Evolutionary conservation across 2,113 vertebrate genomes (phyloP).

Genomic region (Cinclus cinclus): DNA sequence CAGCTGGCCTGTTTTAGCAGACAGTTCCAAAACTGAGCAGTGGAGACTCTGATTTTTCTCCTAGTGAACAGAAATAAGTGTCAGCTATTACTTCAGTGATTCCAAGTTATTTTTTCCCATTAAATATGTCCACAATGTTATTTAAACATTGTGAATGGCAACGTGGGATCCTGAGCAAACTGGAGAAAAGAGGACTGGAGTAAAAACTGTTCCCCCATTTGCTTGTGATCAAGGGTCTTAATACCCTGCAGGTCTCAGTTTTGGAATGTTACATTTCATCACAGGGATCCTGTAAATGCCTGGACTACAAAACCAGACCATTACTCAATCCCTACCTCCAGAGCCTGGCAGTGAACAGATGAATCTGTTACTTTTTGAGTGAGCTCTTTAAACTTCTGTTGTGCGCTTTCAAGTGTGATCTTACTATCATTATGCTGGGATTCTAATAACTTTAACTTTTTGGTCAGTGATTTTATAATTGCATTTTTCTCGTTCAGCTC

Average conservation of each 20-base stretch:
- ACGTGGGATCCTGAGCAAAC: not conserved
- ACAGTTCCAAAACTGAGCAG: constrained; percentile 79
- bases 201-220: not conserved
- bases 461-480: constrained; percentile 68
- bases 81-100: not conserved
- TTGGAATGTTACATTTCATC: not conserved
- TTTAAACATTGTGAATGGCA: not conserved
- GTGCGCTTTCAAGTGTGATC: constrained; percentile 55
- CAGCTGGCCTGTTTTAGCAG: constrained; percentile 81
- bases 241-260: not conserved
- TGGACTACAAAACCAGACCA: not conserved
- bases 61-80: constrained; percentile 62
- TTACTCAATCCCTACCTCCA: constrained; percentile 68
- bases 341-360: constrained; percentile 61
- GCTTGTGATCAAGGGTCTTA: not conserved
- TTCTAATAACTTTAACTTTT: constrained; percentile 68
- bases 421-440: constrained; percentile 63
- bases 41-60: constrained; percentile 83
- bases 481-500: constrained; percentile 76
- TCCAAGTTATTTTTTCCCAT: not conserved
- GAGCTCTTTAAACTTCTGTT: constrained; percentile 70
- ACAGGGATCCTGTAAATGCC: not conserved
- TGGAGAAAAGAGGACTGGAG: not conserved
- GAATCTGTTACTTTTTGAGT: constrained; percentile 63
- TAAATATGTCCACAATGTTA: fast-evolving